Base-by-base conservation (phyloP, 37 sponge, comb jelly and placozoan species). In the Corticium candelabrum region DNA sequence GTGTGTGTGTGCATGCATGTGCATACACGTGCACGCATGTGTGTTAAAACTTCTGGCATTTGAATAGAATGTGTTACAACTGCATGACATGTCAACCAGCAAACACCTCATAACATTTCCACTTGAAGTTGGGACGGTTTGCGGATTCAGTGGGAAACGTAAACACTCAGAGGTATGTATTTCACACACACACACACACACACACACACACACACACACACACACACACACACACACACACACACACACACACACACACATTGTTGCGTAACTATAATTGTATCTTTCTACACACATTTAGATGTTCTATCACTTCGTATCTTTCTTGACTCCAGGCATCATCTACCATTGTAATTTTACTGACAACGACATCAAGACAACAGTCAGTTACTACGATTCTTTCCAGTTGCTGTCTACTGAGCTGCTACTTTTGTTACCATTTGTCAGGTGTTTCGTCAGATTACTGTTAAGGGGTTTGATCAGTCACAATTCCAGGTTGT, bases 301-400 rank as follows among this genome's bases (percentile, higher is more conserved):
- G 83, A 89, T 96, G 1, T 96, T 90, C 84, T 96, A 88, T 76
- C 39, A 84, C 35, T 96, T 96, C 56, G 56, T 77, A n/a, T 96
- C 97, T n/a, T 96, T 96, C 76, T 79, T 96, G 37, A 86, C 92
- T 35, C 94, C 97, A 30, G 97, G 97, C 1, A 82, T 85, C 27
- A 90, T 96, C 56, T 96, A 90, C 76, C 81, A 74, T 30, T 85
- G 89, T 73, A 76, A 78, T 34, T 15, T 78, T 11, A 11, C 7
- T 1, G 30, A 39, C 29, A 79, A 71, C 2, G 56, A 40, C 36
- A 40, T 86, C 21, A n/a, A 76, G 1, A 87, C 88, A 5, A 80
- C 57, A 27, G 88, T 87, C 30, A 72, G 77, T 30, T 3, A 21
- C 56, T 43, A 43, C 56, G 56, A 43, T 43, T 11, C 56, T 43